These are phyloP conservation scores for Coturnix japonica DNA, from an alignment of 2,113 vertebrate genomes.

Conservation along the genomic window DNA sequence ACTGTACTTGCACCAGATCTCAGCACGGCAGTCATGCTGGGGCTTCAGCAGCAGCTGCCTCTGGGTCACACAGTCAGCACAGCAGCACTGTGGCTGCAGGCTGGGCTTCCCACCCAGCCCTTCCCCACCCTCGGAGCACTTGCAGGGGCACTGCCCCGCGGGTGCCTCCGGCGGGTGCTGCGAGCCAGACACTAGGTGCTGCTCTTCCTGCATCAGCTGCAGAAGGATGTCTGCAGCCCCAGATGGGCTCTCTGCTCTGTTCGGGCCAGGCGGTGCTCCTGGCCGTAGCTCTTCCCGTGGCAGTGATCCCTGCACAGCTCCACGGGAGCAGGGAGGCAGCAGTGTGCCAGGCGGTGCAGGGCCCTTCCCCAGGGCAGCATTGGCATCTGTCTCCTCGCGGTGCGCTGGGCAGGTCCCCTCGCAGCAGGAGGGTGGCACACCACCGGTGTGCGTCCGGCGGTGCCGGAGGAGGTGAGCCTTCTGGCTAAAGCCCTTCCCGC, in stretches of 20 bases:
- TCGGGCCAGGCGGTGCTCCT: background rate
- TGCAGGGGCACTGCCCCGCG: background rate
- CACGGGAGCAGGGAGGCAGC: background rate
- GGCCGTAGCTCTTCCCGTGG: background rate
- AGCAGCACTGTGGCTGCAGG: background rate
- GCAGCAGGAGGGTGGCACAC: constrained; percentile 15
- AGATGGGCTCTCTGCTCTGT: background rate
- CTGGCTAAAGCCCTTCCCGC: constrained; percentile 63
- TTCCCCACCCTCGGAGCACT: background rate
- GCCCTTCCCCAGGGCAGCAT: background rate
- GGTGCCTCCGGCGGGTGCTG: background rate
- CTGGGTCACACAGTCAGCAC: background rate
- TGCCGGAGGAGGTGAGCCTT: constrained; percentile 64
- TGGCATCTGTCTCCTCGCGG: fast-evolving
- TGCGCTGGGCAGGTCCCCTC: background rate
- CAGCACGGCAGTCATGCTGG: background rate
- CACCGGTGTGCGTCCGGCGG: constrained; percentile 69
- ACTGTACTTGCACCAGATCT: background rate
- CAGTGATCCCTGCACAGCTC: background rate
- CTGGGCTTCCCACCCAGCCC: background rate
- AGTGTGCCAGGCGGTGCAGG: background rate
- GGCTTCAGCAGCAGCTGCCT: background rate
- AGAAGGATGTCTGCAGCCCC: background rate
- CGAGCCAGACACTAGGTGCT: background rate
- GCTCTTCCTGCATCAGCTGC: constrained; percentile 34